Evolutionary conservation across 2,797 vertebrate species (phyloP).

Genomic region (Capromys pilorides): DNA sequence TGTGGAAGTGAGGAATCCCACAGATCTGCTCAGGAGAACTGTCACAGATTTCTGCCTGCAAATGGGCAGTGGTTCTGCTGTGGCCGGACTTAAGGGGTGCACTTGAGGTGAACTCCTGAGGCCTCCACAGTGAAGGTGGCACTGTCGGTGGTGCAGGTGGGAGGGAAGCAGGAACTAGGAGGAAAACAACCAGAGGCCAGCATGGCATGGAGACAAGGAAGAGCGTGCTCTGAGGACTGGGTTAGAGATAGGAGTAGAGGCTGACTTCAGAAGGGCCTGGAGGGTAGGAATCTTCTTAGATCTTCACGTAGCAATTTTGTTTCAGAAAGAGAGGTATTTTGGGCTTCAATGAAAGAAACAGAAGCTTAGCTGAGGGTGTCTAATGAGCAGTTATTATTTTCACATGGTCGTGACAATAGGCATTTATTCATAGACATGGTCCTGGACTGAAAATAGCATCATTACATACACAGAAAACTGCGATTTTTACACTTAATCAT

Average conservation of each 20-base stretch:
- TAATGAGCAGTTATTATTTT: constrained; percentile 73
- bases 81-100: not conserved
- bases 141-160: not conserved
- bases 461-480: constrained; percentile 64
- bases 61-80: not conserved
- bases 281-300: not conserved
- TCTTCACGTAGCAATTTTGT: constrained; percentile 58
- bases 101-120: not conserved
- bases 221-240: not conserved
- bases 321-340: constrained; percentile 55
- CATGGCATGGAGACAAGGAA: not conserved
- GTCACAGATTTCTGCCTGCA: not conserved
- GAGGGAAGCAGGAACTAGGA: not conserved
- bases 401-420: constrained; percentile 62
- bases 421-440: constrained; percentile 69
- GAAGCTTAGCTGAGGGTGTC: constrained; percentile 36
- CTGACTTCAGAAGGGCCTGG: not conserved
- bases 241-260: not conserved
- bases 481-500: constrained; percentile 64
- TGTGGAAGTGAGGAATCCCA: not conserved
- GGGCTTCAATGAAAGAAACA: constrained; percentile 57
- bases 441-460: constrained; percentile 54
- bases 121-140: not conserved
- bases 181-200: not conserved
- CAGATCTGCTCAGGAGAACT: not conserved